A percentile compares a stretch with the other conserved stretches of the same genome.
These are phyloP conservation scores for Tricholaema leucomelas DNA, from an alignment of 2,113 vertebrate species.

Conservation along the genomic window DNA sequence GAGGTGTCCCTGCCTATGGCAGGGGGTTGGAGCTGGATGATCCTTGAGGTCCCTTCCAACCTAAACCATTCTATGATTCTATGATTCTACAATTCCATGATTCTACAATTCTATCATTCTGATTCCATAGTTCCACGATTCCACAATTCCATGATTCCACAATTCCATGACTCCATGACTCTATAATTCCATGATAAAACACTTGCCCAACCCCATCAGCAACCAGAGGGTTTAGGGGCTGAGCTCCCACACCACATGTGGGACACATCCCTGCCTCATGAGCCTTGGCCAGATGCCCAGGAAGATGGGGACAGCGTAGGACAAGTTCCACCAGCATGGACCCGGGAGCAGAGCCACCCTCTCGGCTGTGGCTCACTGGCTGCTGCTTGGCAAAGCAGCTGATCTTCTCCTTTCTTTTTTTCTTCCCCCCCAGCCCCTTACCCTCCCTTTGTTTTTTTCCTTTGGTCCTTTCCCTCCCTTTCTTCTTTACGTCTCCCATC, in stretches of 20 bases:
- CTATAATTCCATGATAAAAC: no score
- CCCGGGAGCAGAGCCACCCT: neutral
- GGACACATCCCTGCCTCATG: rapidly evolving
- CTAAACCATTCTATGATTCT: no score
- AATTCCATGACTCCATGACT: no score
- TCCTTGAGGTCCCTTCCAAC: no score
- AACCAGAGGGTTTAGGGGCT: rapidly evolving
- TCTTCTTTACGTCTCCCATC: constrained; percentile 68
- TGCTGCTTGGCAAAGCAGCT: neutral
- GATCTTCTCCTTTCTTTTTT: neutral
- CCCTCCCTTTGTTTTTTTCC: neutral
- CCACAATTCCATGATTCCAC: no score
- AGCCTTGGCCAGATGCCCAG: rapidly evolving
- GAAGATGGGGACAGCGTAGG: neutral
- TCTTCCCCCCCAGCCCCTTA: neutral
- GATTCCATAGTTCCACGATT: no score
- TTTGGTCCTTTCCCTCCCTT: constrained; percentile 50
- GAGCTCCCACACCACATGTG: rapidly evolving
- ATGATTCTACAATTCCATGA: no score
- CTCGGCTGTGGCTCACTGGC: neutral
- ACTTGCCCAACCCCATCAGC: rapidly evolving
- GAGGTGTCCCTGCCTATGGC: no score
- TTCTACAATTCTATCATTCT: no score
- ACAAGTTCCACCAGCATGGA: neutral
- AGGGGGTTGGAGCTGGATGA: no score